These are phyloP conservation scores for Tachysurus vachellii DNA, from an alignment of 2,113 vertebrate genomes.

Conservation along the genomic window DNA sequence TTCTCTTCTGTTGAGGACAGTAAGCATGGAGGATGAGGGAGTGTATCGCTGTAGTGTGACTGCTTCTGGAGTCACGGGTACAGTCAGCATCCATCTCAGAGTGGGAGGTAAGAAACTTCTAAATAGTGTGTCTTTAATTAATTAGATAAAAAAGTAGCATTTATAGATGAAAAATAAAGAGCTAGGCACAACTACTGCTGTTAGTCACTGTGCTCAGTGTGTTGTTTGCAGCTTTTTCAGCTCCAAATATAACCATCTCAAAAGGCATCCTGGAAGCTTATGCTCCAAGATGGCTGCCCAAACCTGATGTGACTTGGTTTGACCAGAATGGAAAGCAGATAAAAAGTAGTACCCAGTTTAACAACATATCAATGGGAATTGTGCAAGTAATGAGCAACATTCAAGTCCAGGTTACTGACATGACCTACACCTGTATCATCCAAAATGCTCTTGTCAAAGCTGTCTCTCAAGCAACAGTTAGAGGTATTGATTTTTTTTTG, in stretches of 20 bases:
- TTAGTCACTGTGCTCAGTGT: neutral
- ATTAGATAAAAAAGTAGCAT: neutral
- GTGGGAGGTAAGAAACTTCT: slow-evolving; percentile 53
- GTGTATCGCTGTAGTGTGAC: slow-evolving; percentile 52
- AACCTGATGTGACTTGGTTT: slow-evolving; percentile 55
- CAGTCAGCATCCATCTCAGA: slow-evolving; percentile 49
- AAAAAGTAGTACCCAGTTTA: slow-evolving; percentile 40
- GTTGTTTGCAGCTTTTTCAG: slow-evolving; percentile 56
- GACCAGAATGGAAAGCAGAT: slow-evolving; percentile 37
- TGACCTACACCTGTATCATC: slow-evolving; percentile 54
- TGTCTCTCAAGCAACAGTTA: slow-evolving; percentile 42
- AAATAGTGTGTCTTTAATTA: neutral
- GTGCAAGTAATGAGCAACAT: slow-evolving; percentile 41
- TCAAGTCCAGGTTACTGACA: neutral
- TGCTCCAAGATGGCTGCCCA: slow-evolving; percentile 56
- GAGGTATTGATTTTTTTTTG: slow-evolving; percentile 6
- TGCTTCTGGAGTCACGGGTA: slow-evolving; percentile 47
- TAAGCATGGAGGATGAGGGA: slow-evolving; percentile 49
- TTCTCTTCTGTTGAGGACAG: slow-evolving; percentile 52
- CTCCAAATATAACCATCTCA: slow-evolving; percentile 43
- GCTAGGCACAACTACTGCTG: neutral
- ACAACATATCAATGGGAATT: slow-evolving; percentile 18
- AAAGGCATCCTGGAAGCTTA: slow-evolving; percentile 32
- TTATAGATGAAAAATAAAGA: neutral
- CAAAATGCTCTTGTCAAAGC: slow-evolving; percentile 52